Percentiles rank a stretch among this genome's conserved stretches.
phyloP scores from a whole-genome alignment of 1,140 invertebrate genomes.

The Heterodera schachtii region DNA sequence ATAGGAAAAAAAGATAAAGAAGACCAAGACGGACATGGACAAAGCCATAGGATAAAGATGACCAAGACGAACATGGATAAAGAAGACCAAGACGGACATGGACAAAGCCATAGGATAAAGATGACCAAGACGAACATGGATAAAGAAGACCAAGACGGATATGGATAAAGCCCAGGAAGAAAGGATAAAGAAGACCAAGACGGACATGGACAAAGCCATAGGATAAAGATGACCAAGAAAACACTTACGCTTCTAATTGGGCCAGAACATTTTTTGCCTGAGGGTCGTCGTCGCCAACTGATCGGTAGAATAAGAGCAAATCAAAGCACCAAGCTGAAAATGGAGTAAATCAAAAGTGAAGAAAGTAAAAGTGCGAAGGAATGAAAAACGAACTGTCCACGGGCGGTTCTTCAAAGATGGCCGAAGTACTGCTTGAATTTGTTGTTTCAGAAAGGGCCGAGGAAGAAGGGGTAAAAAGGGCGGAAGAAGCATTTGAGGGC shows the following conservation, averaged over 20 bases:
- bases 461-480: not conserved
- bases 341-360: not conserved
- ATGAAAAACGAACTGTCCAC: not conserved
- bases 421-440: not conserved
- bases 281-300: conserved; percentile 45
- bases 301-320: conserved; percentile 49
- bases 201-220: no score
- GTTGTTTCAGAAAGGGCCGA: not conserved
- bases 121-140: no score
- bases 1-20: no score
- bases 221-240: not conserved
- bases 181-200: no score
- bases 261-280: conserved; percentile 44
- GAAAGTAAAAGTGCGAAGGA: not conserved
- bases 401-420: not conserved
- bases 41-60: no score
- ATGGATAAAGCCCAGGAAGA: no score
- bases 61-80: no score
- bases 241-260: conserved; percentile 53
- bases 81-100: no score
- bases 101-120: no score
- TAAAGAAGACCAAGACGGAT: no score
- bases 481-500: not conserved
- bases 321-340: conserved; percentile 50
- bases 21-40: no score